phyloP scores from a whole-genome alignment of 2,797 vertebrate genomes.

The Delichon dasypus region DNA sequence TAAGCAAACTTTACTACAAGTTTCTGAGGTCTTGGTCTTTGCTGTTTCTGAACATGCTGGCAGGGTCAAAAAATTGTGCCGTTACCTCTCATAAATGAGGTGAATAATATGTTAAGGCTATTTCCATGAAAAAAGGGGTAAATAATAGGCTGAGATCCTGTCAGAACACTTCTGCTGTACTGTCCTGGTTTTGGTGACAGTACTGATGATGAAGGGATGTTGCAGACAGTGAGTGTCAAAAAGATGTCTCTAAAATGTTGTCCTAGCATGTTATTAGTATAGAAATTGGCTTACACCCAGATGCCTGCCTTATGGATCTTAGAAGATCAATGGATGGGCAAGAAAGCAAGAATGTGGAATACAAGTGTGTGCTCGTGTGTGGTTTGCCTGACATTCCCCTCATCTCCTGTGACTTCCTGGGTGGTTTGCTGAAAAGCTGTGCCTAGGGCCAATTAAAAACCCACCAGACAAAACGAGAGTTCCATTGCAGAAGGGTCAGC shows the following conservation, averaged over 20 bases:
- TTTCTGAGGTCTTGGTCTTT: not conserved
- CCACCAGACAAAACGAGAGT: not conserved
- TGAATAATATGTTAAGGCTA: not conserved
- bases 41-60: not conserved
- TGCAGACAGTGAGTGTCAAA: not conserved
- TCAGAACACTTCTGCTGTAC: not conserved
- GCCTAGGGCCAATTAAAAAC: not conserved
- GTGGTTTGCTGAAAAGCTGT: constrained; percentile 18
- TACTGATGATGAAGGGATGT: not conserved
- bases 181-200: not conserved
- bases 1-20: not conserved
- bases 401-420: not conserved
- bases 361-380: not conserved
- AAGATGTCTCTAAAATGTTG: not conserved
- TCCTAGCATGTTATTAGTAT: not conserved
- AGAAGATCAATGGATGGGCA: constrained; percentile 4
- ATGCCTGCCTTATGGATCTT: not conserved
- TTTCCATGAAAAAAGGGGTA: not conserved
- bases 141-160: not conserved
- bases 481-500: not conserved
- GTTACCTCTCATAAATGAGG: not conserved
- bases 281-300: not conserved
- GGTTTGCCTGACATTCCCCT: not conserved
- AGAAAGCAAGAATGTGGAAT: constrained; percentile 11
- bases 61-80: not conserved